A percentile compares a stretch with the other conserved stretches of the same genome.
Evolutionary conservation across 2,113 vertebrate genomes (phyloP).

Genomic region (Rhinichthys klamathensis): DNA sequence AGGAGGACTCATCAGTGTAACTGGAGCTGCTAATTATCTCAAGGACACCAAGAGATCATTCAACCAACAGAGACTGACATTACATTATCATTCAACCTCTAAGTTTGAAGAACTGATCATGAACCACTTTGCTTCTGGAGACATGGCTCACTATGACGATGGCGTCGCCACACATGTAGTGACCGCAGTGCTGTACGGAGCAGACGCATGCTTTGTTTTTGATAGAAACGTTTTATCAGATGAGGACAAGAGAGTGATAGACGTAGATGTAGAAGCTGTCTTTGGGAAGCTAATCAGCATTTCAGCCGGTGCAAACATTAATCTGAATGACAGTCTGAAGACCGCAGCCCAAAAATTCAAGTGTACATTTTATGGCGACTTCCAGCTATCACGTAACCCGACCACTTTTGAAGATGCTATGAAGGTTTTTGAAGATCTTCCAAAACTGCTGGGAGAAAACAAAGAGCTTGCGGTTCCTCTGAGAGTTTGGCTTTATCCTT

Average conservation of each 20-base stretch:
- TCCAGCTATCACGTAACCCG: constrained; percentile 43
- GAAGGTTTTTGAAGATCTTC: constrained; percentile 45
- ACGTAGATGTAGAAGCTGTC: not conserved
- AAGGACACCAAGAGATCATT: constrained; percentile 46
- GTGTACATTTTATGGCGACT: constrained; percentile 52
- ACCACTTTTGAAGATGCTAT: constrained; percentile 52
- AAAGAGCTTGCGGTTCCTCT: constrained; percentile 49
- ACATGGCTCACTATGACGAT: not conserved
- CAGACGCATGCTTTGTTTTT: constrained; percentile 31
- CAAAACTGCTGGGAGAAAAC: constrained; percentile 24
- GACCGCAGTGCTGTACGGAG: constrained; percentile 49
- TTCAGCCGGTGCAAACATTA: not conserved
- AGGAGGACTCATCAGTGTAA: constrained; percentile 17
- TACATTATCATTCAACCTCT: constrained; percentile 34
- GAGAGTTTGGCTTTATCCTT: constrained; percentile 57
- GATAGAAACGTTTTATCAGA: not conserved
- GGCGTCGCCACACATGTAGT: constrained; percentile 50
- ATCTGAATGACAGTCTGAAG: not conserved
- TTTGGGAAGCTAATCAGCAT: not conserved
- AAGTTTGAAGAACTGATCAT: constrained; percentile 31
- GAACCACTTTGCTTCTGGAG: not conserved
- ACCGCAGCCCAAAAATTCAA: not conserved
- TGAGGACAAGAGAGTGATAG: not conserved
- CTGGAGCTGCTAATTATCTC: constrained; percentile 42
- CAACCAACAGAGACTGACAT: constrained; percentile 25